Conservation (phyloP, 2,113 vertebrate genomes). For the Jacana jacana region DNA sequence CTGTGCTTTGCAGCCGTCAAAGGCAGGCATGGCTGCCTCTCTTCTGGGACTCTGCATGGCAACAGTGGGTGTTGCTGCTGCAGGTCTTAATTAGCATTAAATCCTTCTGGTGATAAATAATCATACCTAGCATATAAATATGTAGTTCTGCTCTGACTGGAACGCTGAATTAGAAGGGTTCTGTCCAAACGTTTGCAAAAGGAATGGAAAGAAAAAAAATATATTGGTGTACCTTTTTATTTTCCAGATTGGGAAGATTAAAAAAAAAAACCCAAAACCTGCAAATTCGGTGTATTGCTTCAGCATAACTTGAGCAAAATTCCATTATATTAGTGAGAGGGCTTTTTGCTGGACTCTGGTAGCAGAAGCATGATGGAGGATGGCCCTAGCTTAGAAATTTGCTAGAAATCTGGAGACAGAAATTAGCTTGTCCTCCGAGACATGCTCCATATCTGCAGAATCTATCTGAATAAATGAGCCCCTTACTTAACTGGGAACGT, state of each 20-base stretch:
- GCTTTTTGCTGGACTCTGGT: background rate
- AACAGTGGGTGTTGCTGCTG: background rate
- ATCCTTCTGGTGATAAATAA: background rate
- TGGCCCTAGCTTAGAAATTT: conserved; percentile 46
- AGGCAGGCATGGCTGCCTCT: background rate
- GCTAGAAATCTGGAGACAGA: conserved; percentile 52
- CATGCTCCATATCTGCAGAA: conserved; percentile 62
- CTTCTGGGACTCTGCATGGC: background rate
- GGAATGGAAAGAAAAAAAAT: background rate
- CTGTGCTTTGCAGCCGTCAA: background rate
- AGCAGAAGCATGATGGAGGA: background rate
- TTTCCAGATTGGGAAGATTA: background rate
- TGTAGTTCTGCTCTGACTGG: background rate
- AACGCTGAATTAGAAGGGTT: background rate
- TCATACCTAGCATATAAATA: background rate
- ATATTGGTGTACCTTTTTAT: background rate
- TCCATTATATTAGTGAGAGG: background rate
- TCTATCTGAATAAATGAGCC: conserved; percentile 74
- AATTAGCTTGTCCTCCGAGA: conserved; percentile 60
- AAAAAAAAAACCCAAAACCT: too few relatives aligned
- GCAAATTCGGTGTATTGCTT: background rate
- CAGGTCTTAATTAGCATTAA: background rate
- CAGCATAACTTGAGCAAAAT: background rate
- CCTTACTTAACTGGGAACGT: conserved; percentile 73
- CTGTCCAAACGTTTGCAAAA: background rate